These are phyloP conservation scores for Cinclus mexicanus DNA, from an alignment of 2,113 vertebrate species.

Conservation along the genomic window DNA sequence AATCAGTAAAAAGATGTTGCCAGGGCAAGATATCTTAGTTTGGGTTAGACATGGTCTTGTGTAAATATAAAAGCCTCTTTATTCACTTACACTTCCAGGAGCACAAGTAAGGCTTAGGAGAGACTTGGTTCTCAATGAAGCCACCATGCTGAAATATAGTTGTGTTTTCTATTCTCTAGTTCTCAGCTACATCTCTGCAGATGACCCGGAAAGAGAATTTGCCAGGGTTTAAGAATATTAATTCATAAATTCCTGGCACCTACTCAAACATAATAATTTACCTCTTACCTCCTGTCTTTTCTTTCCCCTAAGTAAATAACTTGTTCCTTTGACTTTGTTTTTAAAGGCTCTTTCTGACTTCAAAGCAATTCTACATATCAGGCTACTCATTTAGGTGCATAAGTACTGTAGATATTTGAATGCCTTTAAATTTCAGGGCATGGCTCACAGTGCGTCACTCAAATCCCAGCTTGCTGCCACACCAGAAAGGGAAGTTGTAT, in stretches of 20 bases:
- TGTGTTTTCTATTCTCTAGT: neutral
- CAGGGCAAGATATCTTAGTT: neutral
- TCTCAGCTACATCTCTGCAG: neutral
- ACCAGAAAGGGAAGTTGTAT: neutral
- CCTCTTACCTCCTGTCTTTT: neutral
- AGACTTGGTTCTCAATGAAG: neutral
- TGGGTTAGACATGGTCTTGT: neutral
- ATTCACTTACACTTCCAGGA: neutral
- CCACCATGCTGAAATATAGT: neutral
- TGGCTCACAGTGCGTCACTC: neutral
- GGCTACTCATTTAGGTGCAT: neutral
- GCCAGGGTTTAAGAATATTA: neutral
- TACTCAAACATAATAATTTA: neutral
- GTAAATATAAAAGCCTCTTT: neutral
- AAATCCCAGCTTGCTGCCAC: neutral
- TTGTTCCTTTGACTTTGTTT: neutral
- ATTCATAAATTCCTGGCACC: neutral
- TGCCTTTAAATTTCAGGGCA: slow-evolving; percentile 9
- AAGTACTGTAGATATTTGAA: slow-evolving; percentile 3
- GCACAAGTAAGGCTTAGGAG: neutral
- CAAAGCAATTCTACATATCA: slow-evolving; percentile 25
- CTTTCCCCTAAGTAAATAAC: neutral
- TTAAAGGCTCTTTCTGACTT: neutral
- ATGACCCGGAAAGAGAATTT: neutral
- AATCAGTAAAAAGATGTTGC: neutral